These are phyloP conservation scores for Hyaena hyaena DNA, from an alignment of 2,113 vertebrate genomes.

Conservation along the genomic window DNA sequence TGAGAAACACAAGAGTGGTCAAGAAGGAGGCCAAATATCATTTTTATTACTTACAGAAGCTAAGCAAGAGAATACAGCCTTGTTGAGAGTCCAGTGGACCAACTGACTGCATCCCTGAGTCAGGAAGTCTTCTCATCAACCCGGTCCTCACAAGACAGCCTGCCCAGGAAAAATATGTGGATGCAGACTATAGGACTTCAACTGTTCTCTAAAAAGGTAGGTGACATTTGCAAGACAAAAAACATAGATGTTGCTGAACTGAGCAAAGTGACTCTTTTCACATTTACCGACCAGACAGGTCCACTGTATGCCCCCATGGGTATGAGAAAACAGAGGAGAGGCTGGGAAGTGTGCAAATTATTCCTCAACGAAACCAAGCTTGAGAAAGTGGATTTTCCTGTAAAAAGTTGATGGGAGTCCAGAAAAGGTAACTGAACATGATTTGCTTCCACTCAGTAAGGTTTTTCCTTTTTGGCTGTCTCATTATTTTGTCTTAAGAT, in stretches of 20 bases:
- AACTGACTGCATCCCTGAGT: not conserved
- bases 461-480: not conserved
- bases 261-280: not conserved
- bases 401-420: not conserved
- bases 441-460: not conserved
- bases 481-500: constrained; percentile 21
- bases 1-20: not conserved
- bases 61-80: not conserved
- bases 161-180: not conserved
- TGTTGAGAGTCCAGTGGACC: not conserved
- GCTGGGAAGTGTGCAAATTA: not conserved
- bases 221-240: not conserved
- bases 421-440: not conserved
- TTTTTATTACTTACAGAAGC: not conserved
- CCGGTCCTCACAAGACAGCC: not conserved
- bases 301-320: too few relatives aligned
- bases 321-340: not conserved
- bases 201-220: not conserved
- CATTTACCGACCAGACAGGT: not conserved
- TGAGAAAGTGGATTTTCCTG: not conserved
- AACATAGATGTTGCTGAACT: not conserved
- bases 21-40: not conserved
- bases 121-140: not conserved
- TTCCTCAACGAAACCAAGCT: not conserved
- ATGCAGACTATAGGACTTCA: not conserved